Percentiles rank a stretch among this genome's conserved stretches.
These are phyloP conservation scores for Pandion haliaetus DNA, from an alignment of 2,113 vertebrate species.

Conservation along the genomic window DNA sequence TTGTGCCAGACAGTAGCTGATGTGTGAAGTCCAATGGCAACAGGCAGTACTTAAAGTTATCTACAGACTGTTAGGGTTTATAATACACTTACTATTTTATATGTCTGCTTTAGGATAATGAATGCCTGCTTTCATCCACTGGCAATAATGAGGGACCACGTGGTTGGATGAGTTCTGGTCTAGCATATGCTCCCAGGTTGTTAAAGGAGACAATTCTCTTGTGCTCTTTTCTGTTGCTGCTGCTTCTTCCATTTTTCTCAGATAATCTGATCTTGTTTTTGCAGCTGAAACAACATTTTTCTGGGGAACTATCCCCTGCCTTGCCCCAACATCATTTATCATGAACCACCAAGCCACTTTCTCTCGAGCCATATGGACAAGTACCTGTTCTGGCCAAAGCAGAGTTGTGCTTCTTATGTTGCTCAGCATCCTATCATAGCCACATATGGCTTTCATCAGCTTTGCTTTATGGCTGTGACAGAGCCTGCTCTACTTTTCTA, in stretches of 20 bases:
- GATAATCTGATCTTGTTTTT: neutral
- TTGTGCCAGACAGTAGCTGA: neutral
- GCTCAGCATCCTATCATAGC: neutral
- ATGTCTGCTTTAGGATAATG: neutral
- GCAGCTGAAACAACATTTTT: neutral
- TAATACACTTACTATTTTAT: neutral
- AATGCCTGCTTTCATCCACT: neutral
- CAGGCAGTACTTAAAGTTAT: neutral
- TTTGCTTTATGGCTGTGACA: neutral
- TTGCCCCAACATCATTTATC: neutral
- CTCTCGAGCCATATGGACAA: neutral
- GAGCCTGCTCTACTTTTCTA: neutral
- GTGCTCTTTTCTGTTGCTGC: neutral
- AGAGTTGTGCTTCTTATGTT: neutral
- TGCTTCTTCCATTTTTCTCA: neutral
- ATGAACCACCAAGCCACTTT: neutral
- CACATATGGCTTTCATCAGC: neutral
- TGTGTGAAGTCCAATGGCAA: neutral
- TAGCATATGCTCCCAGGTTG: neutral
- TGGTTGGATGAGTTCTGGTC: neutral
- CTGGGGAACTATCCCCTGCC: neutral
- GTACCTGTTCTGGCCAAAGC: neutral
- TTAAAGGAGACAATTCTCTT: neutral
- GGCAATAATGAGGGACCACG: fast-evolving
- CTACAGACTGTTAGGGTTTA: neutral